Percentiles rank a stretch among this genome's conserved stretches.
These are phyloP conservation scores for Mormoops blainvillei DNA, from an alignment of 2,113 vertebrate genomes.

Conservation along the genomic window DNA sequence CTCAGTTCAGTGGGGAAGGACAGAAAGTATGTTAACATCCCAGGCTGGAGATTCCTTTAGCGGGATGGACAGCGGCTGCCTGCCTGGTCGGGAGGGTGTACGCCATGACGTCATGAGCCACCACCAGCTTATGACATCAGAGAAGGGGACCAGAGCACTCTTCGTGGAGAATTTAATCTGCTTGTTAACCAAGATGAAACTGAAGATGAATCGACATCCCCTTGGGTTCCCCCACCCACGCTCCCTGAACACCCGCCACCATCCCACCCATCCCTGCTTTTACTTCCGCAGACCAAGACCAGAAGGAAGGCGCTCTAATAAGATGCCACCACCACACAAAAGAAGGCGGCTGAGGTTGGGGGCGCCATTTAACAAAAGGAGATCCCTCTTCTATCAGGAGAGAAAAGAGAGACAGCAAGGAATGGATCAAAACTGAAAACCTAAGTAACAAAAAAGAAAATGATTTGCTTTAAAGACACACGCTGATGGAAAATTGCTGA, in stretches of 20 bases:
- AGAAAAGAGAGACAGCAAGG: background rate
- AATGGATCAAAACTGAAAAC: background rate
- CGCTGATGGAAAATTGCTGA: background rate
- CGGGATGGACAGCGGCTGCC: background rate
- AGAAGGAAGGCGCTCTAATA: background rate
- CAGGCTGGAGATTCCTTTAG: background rate
- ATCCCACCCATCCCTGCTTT: background rate
- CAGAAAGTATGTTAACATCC: background rate
- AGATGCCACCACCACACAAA: background rate
- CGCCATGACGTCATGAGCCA: background rate
- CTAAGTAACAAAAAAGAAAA: background rate
- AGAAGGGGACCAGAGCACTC: background rate
- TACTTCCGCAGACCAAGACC: background rate
- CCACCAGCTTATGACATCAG: background rate
- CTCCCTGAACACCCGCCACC: background rate
- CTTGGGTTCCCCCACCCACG: background rate
- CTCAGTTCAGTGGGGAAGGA: background rate
- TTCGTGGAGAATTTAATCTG: background rate
- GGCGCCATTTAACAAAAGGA: background rate
- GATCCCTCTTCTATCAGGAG: background rate
- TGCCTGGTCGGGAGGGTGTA: rapidly evolving
- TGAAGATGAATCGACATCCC: background rate
- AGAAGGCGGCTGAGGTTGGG: background rate
- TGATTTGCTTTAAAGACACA: background rate
- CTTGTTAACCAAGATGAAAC: background rate